Base-by-base conservation (phyloP, 2,797 vertebrate species). In the Oreortyx pictus region DNA sequence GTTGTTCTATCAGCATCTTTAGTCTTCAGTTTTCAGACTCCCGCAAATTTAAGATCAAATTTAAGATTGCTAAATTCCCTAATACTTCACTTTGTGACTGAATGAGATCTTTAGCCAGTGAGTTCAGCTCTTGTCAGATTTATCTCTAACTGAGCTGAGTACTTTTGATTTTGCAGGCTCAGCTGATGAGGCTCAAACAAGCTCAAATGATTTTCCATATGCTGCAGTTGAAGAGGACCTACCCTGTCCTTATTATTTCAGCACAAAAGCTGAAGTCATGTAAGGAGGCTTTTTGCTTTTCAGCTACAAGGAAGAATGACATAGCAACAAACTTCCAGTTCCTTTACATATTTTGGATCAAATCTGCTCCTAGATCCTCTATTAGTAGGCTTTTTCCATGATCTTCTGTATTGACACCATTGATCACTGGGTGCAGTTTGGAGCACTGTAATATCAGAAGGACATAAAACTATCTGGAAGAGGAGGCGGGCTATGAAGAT, bases 101-200 rank as follows among this genome's bases (percentile, higher is more conserved):
- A 92, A 81, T 6, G 5, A 49, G 43, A 52, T 16, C 70, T 86
- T 88, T 7, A 65, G 76, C 33, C 82, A 29, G 2, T 0, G 2
- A 78, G 76, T 9, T 88, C 43, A 1, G 6, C 52, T 62, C 50
- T 24, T 57, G 29, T 64, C 50, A 81, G 79, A 57, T 76, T 80
- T 73, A 57, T 7, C 73, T 66, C 62, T 68, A 64, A n/a, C 54
- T 7, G 39, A 86, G 65, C 14, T 10, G 62, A 66, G 56, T 31
- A 31, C 27, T n/a, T 82, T 82, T 46, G 84, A 91, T 73, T 83
- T 76, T 67, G 22, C 3, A 57, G 56, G 56, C 56, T 88, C 50
- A 57, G 44, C 25, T 37, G 62, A 72, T 19, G 56, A 70, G 43
- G 66, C 82, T 90, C 75, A 82, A 59, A 81, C 2, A 16, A 86